Base-by-base conservation (phyloP, 2,797 vertebrate genomes). In the Tadarida brasiliensis region DNA sequence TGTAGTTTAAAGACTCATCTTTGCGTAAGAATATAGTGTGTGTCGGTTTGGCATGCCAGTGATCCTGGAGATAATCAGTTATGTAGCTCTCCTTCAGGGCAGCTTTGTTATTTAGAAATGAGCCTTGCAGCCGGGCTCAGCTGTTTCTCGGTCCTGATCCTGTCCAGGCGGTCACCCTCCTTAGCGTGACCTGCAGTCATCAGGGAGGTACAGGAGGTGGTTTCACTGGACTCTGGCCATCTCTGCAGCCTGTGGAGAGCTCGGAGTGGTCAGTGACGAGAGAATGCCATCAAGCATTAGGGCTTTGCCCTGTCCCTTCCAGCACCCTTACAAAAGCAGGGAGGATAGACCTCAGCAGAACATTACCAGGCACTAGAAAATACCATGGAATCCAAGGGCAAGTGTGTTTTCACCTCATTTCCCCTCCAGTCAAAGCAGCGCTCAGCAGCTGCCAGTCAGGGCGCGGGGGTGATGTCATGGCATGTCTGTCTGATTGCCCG, bases 401-500 rank as follows among this genome's bases (percentile, higher is more conserved):
- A 7, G 3, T 47, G 1, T 0, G 3, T 68, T 77, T 28, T n/a
- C 0, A 44, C 59, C 30, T 67, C 10, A 26, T 51, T 63, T 17
- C 56, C 30, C 22, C 8, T 57, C 35, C 22, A 2, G 12, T 24
- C 4, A 11, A 3, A 16, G 33, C 11, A 3, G 83, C 2, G 2
- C 51, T 65, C 6, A 0, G 22, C 74, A 15, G 4, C 57, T 3
- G 47, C 44, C 1, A 1, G n/a, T 47, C 44, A 0, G 9, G 5
- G 68, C 30, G 5, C 26, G 47, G 6, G 35, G 63, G 10, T 49
- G 81, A 81, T 35, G 54, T 61, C 10, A 26, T 22, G 39, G 94
- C 51, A 92, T 93, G 17, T 90, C 80, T 63, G 81, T 85, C 90
- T 51, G 11, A 51, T 73, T 54, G 26, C 68, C 74, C 5, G 14